A percentile compares a stretch with the other conserved stretches of the same genome.
Conservation (phyloP, 2,113 vertebrate genomes). For the Dromaius novaehollandiae region DNA sequence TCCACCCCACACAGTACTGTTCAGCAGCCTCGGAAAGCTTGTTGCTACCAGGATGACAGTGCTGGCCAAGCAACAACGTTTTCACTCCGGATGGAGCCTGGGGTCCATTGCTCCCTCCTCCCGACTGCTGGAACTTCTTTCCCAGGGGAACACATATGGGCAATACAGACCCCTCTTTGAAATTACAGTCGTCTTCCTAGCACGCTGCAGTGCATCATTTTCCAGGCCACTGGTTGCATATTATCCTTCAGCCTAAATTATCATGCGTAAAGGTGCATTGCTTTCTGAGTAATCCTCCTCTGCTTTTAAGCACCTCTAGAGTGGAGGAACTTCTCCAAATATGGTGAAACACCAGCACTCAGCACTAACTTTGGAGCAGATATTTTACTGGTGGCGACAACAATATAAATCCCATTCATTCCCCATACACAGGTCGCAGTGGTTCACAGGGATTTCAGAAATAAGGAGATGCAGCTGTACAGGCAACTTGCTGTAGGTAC, state of each 20-base stretch:
- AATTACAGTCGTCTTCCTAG: background rate
- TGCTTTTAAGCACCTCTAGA: background rate
- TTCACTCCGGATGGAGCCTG: background rate
- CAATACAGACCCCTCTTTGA: background rate
- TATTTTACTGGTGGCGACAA: background rate
- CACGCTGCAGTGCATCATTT: background rate
- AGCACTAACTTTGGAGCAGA: background rate
- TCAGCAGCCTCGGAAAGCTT: background rate
- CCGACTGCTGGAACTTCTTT: background rate
- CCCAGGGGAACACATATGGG: background rate
- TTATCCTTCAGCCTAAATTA: background rate
- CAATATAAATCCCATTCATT: background rate
- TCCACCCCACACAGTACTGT: background rate
- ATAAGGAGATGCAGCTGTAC: background rate
- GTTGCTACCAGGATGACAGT: background rate
- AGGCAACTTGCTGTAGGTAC: background rate
- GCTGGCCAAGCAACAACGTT: background rate
- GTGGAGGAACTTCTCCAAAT: background rate
- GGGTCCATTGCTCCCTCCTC: background rate
- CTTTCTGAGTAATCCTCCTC: background rate
- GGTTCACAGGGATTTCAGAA: background rate
- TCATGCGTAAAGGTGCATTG: accelerated
- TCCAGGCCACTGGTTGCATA: background rate
- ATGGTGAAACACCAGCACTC: background rate
- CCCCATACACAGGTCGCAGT: background rate